A percentile compares a stretch with the other conserved stretches of the same genome.
Evolutionary conservation across 1,140 invertebrate genomes (phyloP).

Genomic region (Habropoda laboriosa): DNA sequence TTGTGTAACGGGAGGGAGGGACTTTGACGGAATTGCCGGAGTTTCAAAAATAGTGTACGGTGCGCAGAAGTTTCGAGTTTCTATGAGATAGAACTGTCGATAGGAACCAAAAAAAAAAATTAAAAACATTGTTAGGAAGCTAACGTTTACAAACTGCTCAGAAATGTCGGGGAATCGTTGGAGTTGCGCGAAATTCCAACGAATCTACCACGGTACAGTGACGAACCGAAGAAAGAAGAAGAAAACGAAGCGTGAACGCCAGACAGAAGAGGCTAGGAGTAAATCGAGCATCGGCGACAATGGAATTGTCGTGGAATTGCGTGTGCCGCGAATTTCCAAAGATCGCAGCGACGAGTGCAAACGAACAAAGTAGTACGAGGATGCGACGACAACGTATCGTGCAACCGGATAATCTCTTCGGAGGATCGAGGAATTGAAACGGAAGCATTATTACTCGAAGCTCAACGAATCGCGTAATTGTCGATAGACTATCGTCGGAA

Average conservation of each 20-base stretch:
- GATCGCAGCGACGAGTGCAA: not conserved
- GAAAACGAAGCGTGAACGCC: not conserved
- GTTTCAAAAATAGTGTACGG: not conserved
- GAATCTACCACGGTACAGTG: not conserved
- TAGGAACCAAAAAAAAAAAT: not conserved
- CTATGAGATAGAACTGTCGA: not conserved
- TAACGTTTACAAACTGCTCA: not conserved
- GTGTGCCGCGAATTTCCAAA: not conserved
- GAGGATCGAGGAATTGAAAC: not conserved
- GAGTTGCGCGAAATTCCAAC: not conserved
- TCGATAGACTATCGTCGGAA: not conserved
- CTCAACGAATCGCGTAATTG: not conserved
- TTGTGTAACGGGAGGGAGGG: not conserved
- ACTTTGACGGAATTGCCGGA: not conserved
- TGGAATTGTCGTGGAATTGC: conserved; percentile 1
- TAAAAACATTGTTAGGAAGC: no score
- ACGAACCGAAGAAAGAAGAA: no score
- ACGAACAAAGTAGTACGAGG: not conserved
- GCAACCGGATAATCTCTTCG: not conserved
- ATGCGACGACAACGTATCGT: not conserved
- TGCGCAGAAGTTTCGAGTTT: not conserved
- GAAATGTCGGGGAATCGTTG: no score
- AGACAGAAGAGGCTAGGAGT: conserved; percentile 1
- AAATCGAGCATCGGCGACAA: not conserved
- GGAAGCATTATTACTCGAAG: no score